These are phyloP conservation scores for Hyles lineata DNA, from an alignment of 2,888 invertebrate genomes.

Conservation along the genomic window DNA sequence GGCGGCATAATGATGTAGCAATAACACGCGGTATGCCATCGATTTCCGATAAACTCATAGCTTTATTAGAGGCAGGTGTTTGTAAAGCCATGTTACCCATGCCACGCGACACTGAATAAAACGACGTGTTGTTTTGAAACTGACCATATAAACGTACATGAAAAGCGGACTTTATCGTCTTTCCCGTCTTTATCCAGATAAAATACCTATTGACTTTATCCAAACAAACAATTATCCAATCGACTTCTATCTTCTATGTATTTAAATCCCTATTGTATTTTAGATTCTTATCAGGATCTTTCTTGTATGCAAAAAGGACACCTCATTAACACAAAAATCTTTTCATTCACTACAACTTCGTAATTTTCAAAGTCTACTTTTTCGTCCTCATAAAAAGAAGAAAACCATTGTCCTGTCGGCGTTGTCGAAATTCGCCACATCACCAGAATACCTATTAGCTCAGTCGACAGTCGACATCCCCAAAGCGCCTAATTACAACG, in stretches of 20 bases:
- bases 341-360: not conserved
- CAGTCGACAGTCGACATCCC: not conserved
- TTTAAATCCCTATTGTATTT: too few species aligned
- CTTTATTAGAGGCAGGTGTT: not conserved
- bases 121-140: not conserved
- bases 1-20: not conserved
- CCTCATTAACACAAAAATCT: not conserved
- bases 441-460: slow-evolving; percentile 5
- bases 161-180: too few species aligned
- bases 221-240: too few species aligned
- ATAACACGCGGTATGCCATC: not conserved
- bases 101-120: not conserved
- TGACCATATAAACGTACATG: not conserved
- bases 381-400: not conserved
- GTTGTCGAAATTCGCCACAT: not conserved
- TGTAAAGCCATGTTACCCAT: not conserved
- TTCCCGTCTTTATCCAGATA: too few species aligned
- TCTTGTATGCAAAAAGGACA: not conserved
- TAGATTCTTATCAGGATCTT: too few species aligned
- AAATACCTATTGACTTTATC: too few species aligned
- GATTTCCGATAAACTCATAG: not conserved
- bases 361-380: not conserved
- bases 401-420: not conserved
- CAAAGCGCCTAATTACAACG: slow-evolving; percentile 14
- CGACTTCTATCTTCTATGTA: too few species aligned